Conservation (phyloP, 2,113 vertebrate species). For the Leucoraja erinaceus region DNA sequence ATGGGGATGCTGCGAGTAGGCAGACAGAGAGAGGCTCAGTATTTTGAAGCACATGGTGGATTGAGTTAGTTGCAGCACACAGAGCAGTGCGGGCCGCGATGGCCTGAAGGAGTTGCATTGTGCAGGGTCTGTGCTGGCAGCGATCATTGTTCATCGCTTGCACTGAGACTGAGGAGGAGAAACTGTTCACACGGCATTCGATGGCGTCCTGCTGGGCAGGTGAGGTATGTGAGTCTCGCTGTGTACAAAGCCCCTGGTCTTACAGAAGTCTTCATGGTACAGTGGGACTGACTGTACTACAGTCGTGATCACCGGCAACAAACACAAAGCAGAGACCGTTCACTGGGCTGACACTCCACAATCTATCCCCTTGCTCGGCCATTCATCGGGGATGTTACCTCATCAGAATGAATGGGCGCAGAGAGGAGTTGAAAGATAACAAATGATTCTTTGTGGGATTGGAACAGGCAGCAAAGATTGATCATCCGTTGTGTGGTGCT, state of each 20-base stretch:
- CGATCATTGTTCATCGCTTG: slow-evolving; percentile 68
- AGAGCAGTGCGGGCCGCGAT: slow-evolving; percentile 40
- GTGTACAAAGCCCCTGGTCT: slow-evolving; percentile 66
- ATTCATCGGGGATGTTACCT: slow-evolving; percentile 13
- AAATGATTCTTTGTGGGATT: slow-evolving; percentile 39
- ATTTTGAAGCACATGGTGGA: slow-evolving; percentile 38
- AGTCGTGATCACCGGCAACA: neutral
- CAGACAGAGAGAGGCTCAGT: slow-evolving; percentile 39
- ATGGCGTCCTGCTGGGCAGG: slow-evolving; percentile 70
- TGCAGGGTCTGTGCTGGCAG: slow-evolving; percentile 52
- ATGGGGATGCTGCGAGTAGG: slow-evolving; percentile 38
- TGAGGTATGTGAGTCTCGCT: slow-evolving; percentile 61
- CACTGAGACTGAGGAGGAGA: slow-evolving; percentile 59
- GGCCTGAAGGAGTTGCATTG: slow-evolving; percentile 42
- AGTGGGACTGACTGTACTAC: slow-evolving; percentile 15
- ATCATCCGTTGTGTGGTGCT: neutral
- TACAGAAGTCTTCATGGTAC: slow-evolving; percentile 40
- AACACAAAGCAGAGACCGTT: slow-evolving; percentile 36
- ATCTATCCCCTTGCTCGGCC: slow-evolving; percentile 3
- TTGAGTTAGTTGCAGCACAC: slow-evolving; percentile 40
- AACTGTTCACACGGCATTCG: slow-evolving; percentile 69
- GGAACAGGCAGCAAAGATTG: neutral
- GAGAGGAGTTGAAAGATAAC: slow-evolving; percentile 9
- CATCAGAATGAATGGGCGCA: neutral
- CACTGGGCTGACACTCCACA: slow-evolving; percentile 11